Evolutionary conservation across 2,797 vertebrate genomes (phyloP).

Genomic region (Brachyrhaphis roseni): DNA sequence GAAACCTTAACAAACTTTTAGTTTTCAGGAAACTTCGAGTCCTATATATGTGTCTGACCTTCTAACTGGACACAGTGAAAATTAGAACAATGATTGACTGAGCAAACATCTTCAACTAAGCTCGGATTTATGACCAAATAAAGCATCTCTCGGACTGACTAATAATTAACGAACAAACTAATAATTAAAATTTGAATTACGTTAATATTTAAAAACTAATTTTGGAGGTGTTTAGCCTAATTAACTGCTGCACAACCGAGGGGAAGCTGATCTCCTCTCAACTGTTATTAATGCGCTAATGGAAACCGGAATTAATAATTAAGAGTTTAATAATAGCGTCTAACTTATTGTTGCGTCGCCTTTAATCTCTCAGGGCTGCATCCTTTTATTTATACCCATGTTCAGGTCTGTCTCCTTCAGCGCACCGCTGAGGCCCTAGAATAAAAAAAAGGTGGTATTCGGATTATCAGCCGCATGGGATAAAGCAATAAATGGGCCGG

Average conservation of each 20-base stretch:
- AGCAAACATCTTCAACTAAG: not conserved
- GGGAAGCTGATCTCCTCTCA: not conserved
- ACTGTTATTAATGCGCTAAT: not conserved
- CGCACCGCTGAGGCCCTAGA: constrained; percentile 42
- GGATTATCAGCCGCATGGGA: constrained; percentile 79
- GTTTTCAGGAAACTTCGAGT: not conserved
- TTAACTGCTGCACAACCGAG: not conserved
- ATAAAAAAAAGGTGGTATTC: constrained; percentile 74
- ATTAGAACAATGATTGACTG: not conserved
- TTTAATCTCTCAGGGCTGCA: constrained; percentile 1
- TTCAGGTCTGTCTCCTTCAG: constrained; percentile 23
- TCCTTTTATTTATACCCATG: constrained; percentile 14
- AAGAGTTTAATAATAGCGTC: not conserved
- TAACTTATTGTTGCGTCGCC: not conserved
- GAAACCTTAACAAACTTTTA: not conserved
- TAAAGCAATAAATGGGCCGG: constrained; percentile 84
- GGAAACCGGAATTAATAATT: constrained; percentile 5
- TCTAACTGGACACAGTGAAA: not conserved
- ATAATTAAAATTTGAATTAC: not conserved
- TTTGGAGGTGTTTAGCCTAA: not conserved
- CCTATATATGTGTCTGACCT: not conserved
- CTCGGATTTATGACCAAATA: not conserved
- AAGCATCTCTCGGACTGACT: not conserved
- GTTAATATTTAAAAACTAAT: not conserved
- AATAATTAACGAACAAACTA: not conserved